A percentile compares a stretch with the other conserved stretches of the same genome.
phyloP scores from a whole-genome alignment of 2,888 invertebrate genomes.

The Diarsia dahlii region DNA sequence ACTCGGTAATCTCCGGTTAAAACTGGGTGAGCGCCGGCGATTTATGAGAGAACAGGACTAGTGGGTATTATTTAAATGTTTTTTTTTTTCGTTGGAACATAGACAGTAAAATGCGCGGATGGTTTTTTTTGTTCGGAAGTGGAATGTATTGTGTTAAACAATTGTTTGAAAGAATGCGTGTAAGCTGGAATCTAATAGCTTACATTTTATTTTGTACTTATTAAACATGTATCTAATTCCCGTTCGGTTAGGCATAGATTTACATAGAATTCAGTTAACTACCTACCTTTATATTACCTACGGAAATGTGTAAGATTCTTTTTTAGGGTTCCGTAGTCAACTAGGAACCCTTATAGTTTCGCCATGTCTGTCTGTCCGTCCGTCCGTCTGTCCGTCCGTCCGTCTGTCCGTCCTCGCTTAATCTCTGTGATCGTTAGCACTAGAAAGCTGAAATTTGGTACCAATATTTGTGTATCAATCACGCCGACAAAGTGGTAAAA shows the following conservation, averaged over 20 bases:
- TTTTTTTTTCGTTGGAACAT: conserved; percentile 24
- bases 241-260: background rate
- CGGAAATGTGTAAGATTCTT: background rate
- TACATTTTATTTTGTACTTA: background rate
- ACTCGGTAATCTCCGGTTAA: conserved; percentile 80
- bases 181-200: background rate
- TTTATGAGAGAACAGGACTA: conserved; percentile 63
- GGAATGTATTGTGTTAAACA: background rate
- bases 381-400: no score
- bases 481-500: no score
- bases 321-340: no score
- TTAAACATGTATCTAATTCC: background rate
- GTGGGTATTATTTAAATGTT: conserved; percentile 53
- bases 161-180: background rate
- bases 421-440: no score
- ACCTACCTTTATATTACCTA: no score
- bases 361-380: no score
- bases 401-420: no score
- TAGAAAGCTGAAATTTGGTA: no score
- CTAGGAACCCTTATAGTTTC: no score
- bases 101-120: conserved; percentile 6
- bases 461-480: no score
- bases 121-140: conserved; percentile 13
- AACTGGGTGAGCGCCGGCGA: conserved; percentile 69
- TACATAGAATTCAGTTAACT: background rate